Conservation (phyloP, 2,888 invertebrate species). For the Plagodis pulveraria region DNA sequence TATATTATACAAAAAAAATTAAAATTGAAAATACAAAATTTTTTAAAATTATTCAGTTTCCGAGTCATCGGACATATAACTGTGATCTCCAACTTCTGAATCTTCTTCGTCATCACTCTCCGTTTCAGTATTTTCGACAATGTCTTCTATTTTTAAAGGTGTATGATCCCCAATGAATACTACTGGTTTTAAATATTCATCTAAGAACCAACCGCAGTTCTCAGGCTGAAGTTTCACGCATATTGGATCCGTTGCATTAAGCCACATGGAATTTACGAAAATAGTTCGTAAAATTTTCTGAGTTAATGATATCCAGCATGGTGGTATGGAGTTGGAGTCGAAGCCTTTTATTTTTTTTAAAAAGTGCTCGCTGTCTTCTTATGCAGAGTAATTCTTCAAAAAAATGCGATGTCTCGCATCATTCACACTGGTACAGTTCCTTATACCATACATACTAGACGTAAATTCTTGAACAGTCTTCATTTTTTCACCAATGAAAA, state of each 20-base stretch:
- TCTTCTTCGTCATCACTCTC: no score
- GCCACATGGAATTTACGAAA: slow-evolving; percentile 39
- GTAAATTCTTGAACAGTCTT: slow-evolving; percentile 35
- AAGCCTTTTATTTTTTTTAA: slow-evolving; percentile 10
- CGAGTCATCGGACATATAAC: slow-evolving; percentile 9
- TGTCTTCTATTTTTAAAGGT: no score
- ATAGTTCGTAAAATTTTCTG: slow-evolving; percentile 39
- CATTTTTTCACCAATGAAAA: slow-evolving; percentile 47
- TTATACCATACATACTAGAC: no score
- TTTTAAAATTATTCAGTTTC: neutral
- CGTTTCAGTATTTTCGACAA: no score
- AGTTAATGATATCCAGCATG: slow-evolving; percentile 42
- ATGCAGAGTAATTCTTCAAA: no score
- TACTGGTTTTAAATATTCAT: slow-evolving; percentile 42
- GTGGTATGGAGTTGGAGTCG: slow-evolving; percentile 42
- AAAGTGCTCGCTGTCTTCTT: no score
- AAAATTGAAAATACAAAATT: no score
- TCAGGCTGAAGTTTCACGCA: slow-evolving; percentile 39
- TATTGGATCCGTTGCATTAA: slow-evolving; percentile 38
- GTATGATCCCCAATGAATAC: no score
- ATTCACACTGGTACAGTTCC: no score
- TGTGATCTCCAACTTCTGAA: no score
- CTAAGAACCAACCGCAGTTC: slow-evolving; percentile 40
- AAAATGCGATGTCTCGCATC: no score
- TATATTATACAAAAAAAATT: neutral